phyloP scores from a whole-genome alignment of 35 echinoderm and acorn worm species.

The Apostichopus parvimensis region DNA sequence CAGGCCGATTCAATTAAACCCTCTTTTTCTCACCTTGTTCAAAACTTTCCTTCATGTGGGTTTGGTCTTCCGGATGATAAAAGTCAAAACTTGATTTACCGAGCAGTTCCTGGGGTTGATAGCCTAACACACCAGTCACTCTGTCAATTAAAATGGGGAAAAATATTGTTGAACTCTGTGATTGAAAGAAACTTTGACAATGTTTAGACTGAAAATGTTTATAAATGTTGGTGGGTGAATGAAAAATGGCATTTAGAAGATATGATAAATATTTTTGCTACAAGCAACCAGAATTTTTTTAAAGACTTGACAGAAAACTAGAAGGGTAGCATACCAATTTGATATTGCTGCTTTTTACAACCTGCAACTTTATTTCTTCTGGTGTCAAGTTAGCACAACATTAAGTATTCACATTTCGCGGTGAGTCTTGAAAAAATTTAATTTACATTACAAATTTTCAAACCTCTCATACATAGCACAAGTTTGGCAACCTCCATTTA shows the following conservation, averaged over 20 bases:
- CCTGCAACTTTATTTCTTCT: no score
- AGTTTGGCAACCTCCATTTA: no score
- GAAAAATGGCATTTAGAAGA: no score
- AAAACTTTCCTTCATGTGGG: constrained; percentile 98
- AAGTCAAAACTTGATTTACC: constrained; percentile 98
- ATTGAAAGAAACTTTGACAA: not conserved
- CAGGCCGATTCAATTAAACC: no score
- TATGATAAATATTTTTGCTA: no score
- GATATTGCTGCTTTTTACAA: not conserved
- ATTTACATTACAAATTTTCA: no score
- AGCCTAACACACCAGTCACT: constrained; percentile 90
- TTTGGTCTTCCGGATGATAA: constrained; percentile 95
- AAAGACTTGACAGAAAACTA: not conserved
- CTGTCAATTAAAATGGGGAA: constrained; percentile 41
- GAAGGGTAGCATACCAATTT: not conserved
- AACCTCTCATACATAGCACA: no score
- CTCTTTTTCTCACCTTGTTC: constrained; percentile 83
- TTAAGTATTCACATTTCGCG: no score
- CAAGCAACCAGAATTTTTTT: not conserved
- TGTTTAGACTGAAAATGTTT: not conserved
- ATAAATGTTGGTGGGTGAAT: no score
- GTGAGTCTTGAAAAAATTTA: no score
- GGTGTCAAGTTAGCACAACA: no score
- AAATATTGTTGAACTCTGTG: no score
- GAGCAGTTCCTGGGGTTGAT: constrained; percentile 96